phyloP scores from a whole-genome alignment of 1,140 invertebrate genomes.

The Neodiprion fabricii region DNA sequence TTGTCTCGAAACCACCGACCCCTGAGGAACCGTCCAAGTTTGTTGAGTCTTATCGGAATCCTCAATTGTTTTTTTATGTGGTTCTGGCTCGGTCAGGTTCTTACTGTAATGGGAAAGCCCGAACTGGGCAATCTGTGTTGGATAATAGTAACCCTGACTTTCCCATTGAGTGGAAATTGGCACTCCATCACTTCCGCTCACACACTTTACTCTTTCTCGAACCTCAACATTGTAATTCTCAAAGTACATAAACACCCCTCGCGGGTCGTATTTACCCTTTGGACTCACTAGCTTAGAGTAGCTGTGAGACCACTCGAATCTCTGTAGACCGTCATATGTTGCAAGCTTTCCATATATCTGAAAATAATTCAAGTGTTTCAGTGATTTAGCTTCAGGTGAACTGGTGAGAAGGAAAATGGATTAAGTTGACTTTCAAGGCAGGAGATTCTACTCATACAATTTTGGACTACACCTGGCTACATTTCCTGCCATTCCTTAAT shows the following conservation, averaged over 20 bases:
- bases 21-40: conserved; percentile 73
- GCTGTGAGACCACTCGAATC: conserved; percentile 94
- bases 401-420: neutral
- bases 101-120: conserved; percentile 97
- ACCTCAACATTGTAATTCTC: conserved; percentile 98
- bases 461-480: neutral
- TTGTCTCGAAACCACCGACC: conserved; percentile 68
- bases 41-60: conserved; percentile 72
- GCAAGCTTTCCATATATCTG: conserved; percentile 80
- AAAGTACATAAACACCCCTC: conserved; percentile 93
- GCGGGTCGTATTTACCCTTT: conserved; percentile 85
- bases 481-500: conserved; percentile 7
- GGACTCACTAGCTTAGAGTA: conserved; percentile 91
- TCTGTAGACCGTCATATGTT: conserved; percentile 71
- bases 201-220: conserved; percentile 93
- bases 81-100: conserved; percentile 82
- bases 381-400: conserved; percentile 3
- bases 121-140: conserved; percentile 98
- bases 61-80: conserved; percentile 73
- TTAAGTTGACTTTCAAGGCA: conserved; percentile 1
- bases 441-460: neutral
- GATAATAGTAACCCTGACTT: conserved; percentile 92
- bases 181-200: conserved; percentile 90
- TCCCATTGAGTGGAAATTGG: conserved; percentile 97
- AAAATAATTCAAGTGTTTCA: conserved; percentile 31